These are phyloP conservation scores for Acrobasis repandana DNA, from an alignment of 2,888 invertebrate genomes.

Conservation along the genomic window DNA sequence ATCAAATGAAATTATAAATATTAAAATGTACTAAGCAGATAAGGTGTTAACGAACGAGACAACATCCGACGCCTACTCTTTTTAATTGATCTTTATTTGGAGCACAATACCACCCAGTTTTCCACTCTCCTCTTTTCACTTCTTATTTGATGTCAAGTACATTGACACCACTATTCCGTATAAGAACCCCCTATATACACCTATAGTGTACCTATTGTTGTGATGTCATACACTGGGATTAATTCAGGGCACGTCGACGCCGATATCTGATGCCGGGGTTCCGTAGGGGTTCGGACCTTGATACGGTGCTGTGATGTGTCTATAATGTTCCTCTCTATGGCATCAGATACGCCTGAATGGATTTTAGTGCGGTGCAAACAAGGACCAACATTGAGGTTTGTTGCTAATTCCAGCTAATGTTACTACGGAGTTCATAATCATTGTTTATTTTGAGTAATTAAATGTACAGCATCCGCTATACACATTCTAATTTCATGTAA, in stretches of 20 bases:
- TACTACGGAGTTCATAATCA: background rate
- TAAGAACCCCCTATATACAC: constrained; percentile 13
- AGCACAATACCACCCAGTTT: constrained; percentile 1
- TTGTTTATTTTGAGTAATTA: constrained; percentile 1
- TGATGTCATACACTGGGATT: constrained; percentile 71
- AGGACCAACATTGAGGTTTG: background rate
- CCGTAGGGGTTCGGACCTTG: constrained; percentile 57
- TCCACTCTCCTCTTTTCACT: background rate
- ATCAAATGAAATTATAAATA: no score
- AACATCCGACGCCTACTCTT: background rate
- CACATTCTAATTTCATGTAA: no score
- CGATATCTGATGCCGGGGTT: constrained; percentile 74
- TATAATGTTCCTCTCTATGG: constrained; percentile 8
- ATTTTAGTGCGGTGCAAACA: constrained; percentile 24
- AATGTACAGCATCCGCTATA: background rate
- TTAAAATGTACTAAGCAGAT: no score
- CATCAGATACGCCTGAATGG: constrained; percentile 5
- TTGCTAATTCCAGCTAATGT: background rate
- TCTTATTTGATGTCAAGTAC: constrained; percentile 14
- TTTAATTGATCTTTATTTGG: background rate
- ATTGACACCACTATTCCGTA: constrained; percentile 14
- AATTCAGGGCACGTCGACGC: constrained; percentile 73
- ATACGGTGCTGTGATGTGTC: constrained; percentile 35
- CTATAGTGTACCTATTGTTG: constrained; percentile 49
- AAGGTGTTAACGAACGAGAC: background rate